A percentile compares a stretch with the other conserved stretches of the same genome.
These are phyloP conservation scores for Sogatella furcifera DNA, from an alignment of 1,140 invertebrate species.

Conservation along the genomic window DNA sequence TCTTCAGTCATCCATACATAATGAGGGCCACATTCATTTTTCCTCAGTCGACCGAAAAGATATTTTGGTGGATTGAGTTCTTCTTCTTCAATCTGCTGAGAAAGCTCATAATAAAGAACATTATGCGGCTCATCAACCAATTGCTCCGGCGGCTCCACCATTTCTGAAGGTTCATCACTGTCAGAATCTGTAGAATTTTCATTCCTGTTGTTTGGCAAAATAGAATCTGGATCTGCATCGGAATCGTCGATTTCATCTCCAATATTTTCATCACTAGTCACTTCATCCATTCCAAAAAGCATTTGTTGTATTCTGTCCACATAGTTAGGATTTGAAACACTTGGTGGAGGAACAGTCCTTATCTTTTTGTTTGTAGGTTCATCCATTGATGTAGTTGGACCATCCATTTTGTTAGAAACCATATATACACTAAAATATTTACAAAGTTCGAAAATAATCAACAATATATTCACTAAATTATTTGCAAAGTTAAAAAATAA, in stretches of 20 bases:
- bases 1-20: background rate
- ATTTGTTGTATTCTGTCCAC: too few relatives aligned
- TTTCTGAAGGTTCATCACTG: background rate
- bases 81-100: too few relatives aligned
- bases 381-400: too few relatives aligned
- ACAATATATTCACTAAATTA: too few relatives aligned
- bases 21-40: constrained; percentile 3
- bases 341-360: too few relatives aligned
- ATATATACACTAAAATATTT: too few relatives aligned
- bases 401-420: too few relatives aligned
- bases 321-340: too few relatives aligned
- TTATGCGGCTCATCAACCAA: background rate
- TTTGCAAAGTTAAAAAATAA: too few relatives aligned
- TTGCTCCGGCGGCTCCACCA: background rate
- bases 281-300: too few relatives aligned
- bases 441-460: too few relatives aligned
- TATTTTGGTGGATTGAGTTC: background rate
- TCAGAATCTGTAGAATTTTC: background rate
- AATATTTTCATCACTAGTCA: background rate
- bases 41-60: constrained; percentile 1
- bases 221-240: constrained; percentile 1
- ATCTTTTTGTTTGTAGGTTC: too few relatives aligned
- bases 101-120: background rate
- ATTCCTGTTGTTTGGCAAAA: background rate
- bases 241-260: constrained; percentile 1